phyloP scores from a whole-genome alignment of 2,113 vertebrate species.

The Paratilapia polleni region DNA sequence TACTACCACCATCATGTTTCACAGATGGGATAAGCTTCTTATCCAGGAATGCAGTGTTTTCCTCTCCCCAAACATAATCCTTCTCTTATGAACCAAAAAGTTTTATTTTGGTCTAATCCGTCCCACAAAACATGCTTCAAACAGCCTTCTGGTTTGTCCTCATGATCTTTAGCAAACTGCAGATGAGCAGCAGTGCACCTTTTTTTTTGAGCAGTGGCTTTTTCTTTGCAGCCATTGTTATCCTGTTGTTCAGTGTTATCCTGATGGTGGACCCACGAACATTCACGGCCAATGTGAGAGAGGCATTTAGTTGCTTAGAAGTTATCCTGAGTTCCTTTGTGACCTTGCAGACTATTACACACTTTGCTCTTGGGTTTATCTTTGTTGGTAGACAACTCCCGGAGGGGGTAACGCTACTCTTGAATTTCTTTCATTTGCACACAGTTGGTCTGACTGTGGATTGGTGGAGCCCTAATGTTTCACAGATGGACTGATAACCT shows the following conservation, averaged over 20 bases:
- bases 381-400: background rate
- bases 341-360: slow-evolving; percentile 2
- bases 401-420: background rate
- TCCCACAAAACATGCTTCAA: background rate
- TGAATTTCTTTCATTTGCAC: background rate
- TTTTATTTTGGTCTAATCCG: background rate
- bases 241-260: background rate
- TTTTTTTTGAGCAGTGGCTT: background rate
- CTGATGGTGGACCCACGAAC: background rate
- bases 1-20: slow-evolving; percentile 8
- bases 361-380: background rate
- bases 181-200: background rate
- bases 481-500: background rate
- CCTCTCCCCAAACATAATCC: background rate
- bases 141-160: background rate
- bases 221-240: background rate
- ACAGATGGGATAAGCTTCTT: slow-evolving; percentile 10
- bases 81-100: background rate
- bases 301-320: background rate
- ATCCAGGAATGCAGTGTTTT: background rate
- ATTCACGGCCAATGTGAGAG: background rate
- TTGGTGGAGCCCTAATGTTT: background rate
- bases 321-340: background rate
- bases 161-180: background rate
- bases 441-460: background rate